These are phyloP conservation scores for Eledona agricola DNA, from an alignment of 2,888 invertebrate genomes.

Conservation along the genomic window DNA sequence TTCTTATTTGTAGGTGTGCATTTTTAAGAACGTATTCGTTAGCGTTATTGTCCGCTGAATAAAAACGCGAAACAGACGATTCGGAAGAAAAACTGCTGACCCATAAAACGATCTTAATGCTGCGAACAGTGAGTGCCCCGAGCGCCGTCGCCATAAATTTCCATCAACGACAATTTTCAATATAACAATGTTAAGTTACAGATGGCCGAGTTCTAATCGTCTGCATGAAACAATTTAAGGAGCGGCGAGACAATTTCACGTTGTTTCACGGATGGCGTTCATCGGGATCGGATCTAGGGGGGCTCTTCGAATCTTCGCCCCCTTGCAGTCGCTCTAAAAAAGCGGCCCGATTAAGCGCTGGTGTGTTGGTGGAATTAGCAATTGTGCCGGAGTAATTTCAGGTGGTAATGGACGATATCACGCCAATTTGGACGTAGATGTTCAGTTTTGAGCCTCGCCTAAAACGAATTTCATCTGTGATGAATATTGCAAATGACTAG, in stretches of 20 bases:
- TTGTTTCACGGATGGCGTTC: conserved; percentile 60
- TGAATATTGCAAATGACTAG: conserved; percentile 32
- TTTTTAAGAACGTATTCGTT: conserved; percentile 36
- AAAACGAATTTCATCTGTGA: conserved; percentile 25
- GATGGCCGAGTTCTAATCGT: conserved; percentile 62
- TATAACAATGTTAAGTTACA: conserved; percentile 61
- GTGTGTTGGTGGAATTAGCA: conserved; percentile 24
- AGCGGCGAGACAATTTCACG: conserved; percentile 62
- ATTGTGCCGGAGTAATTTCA: conserved; percentile 30
- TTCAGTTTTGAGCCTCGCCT: conserved; percentile 18
- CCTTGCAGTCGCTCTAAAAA: too few relatives aligned
- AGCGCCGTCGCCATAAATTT: conserved; percentile 48
- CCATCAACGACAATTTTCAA: conserved; percentile 57
- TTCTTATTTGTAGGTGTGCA: conserved; percentile 37
- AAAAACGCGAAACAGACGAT: conserved; percentile 19
- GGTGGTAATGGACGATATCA: conserved; percentile 27
- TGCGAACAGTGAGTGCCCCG: conserved; percentile 30
- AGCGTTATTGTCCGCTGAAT: conserved; percentile 29
- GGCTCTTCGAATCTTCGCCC: too few relatives aligned
- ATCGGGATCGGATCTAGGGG: conserved; percentile 55
- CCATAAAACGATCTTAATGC: conserved; percentile 27
- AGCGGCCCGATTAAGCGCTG: conserved; percentile 18
- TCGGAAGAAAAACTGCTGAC: conserved; percentile 23
- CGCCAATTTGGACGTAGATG: conserved; percentile 22
- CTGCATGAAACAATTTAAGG: conserved; percentile 63